Base-by-base conservation (phyloP, 2,797 vertebrate genomes). In the Columba guinea region DNA sequence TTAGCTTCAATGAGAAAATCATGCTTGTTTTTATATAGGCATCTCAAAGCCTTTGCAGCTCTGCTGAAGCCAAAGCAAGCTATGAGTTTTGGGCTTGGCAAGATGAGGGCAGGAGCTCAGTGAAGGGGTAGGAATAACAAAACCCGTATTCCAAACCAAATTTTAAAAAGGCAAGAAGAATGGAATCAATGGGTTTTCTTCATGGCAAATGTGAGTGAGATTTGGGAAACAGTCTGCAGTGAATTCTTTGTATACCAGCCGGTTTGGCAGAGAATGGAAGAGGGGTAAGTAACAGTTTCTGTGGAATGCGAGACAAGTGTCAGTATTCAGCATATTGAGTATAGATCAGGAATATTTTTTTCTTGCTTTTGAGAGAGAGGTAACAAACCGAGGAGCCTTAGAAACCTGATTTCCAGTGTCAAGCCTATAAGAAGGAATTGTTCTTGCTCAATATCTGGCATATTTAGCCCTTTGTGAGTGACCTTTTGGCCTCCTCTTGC, bases 1-100 rank as follows among this genome's bases (percentile, higher is more conserved):
- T 91, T 67, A 6, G 24, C 75, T 95, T 94, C 92, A 75, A 93
- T 53, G 68, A 67, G 51, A 53, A 94, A 93, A 68, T 64, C 30
- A 8, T 46, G 34, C 55, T 92, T 87, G 55, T 34, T 95, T 94
- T 89, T 52, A 14, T 32, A 49, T 2, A 58, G 41, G 22, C 24
- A 19, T 89, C 49, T 8, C 86, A 94, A 68, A 84, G 46, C 28
- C 80, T 60, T 63, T 63, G 92, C 23, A 26, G 67, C 62, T 69
- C 69, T 10, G 2, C 24, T 14, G 41, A 91, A 93, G 78, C 88
- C 73, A 74, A n/a, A 96, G 76, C 63, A 69, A 85, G 62, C 64
- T 77, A 13, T 78, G 35, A 67, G 68, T 64, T 64, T 78, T 8
- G 71, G 37, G 22, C 6, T 60, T 39, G 90, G 62, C 34, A 28